Conservation (phyloP, 2,888 invertebrate genomes). For the Anorthoa munda region DNA sequence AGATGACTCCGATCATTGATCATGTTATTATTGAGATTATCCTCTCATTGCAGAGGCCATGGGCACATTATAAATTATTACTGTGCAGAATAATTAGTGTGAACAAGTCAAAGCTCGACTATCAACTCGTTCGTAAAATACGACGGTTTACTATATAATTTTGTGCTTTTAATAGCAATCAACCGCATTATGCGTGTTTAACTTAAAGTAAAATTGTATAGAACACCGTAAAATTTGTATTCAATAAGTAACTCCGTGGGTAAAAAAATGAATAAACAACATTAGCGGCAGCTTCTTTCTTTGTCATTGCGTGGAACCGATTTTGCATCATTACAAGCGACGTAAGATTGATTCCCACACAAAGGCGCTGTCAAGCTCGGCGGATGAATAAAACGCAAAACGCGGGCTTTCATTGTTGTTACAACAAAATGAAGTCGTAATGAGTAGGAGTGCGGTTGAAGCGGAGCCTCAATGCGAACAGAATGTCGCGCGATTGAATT, state of each 20-base stretch:
- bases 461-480: conserved; percentile 75
- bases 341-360: conserved; percentile 87
- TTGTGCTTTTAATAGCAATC: conserved; percentile 44
- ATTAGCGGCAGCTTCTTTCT: conserved; percentile 86
- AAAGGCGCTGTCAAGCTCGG: conserved; percentile 84
- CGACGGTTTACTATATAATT: conserved; percentile 17
- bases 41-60: conserved; percentile 15
- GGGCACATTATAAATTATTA: conserved; percentile 32
- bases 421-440: conserved; percentile 90
- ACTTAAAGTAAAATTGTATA: conserved; percentile 51
- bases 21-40: conserved; percentile 43
- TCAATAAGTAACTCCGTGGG: conserved; percentile 69
- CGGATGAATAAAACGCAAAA: conserved; percentile 81
- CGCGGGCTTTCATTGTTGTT: conserved; percentile 84
- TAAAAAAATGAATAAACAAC: conserved; percentile 80
- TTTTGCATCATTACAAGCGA: conserved; percentile 86
- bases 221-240: conserved; percentile 64
- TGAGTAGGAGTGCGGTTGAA: conserved; percentile 80
- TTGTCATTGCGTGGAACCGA: conserved; percentile 86
- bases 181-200: conserved; percentile 44
- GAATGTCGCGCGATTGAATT: conserved; percentile 87
- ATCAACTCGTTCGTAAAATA: conserved; percentile 8
- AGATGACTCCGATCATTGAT: conserved; percentile 35
- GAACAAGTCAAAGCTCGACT: conserved; percentile 26
- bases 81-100: conserved; percentile 39